Evolutionary conservation across 2,797 vertebrate species (phyloP).

Genomic region (Bovichtus diacanthus): DNA sequence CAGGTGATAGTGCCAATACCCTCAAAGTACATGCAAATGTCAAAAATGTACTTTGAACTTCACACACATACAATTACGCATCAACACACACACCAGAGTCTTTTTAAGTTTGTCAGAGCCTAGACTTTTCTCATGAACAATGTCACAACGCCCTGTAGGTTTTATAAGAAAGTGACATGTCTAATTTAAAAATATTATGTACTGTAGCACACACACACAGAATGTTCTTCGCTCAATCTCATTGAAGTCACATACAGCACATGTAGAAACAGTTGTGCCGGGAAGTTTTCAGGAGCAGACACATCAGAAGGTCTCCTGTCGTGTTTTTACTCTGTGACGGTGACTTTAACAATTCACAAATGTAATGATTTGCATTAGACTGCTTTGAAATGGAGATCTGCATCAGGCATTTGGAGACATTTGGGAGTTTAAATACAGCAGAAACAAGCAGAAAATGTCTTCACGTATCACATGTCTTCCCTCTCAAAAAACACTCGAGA

Average conservation of each 20-base stretch:
- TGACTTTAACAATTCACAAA: constrained; percentile 19
- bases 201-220: not conserved
- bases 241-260: constrained; percentile 17
- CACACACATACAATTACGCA: too few species aligned
- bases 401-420: constrained; percentile 9
- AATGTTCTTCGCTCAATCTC: not conserved
- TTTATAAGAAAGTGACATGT: not conserved
- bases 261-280: not conserved
- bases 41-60: constrained; percentile 64
- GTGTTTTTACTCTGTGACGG: not conserved
- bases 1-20: too few species aligned
- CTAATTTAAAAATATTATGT: not conserved
- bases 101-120: not conserved
- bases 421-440: constrained; percentile 3
- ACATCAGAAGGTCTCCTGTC: constrained; percentile 9
- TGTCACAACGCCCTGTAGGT: not conserved
- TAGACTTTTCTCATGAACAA: constrained; percentile 8
- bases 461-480: not conserved
- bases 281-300: constrained; percentile 10
- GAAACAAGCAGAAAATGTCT: not conserved
- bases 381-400: constrained; percentile 14
- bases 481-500: not conserved
- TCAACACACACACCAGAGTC: too few species aligned
- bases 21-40: constrained; percentile 49
- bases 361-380: constrained; percentile 15